phyloP scores from a whole-genome alignment of 2,797 vertebrate genomes.

The Enteromius treurensis region DNA sequence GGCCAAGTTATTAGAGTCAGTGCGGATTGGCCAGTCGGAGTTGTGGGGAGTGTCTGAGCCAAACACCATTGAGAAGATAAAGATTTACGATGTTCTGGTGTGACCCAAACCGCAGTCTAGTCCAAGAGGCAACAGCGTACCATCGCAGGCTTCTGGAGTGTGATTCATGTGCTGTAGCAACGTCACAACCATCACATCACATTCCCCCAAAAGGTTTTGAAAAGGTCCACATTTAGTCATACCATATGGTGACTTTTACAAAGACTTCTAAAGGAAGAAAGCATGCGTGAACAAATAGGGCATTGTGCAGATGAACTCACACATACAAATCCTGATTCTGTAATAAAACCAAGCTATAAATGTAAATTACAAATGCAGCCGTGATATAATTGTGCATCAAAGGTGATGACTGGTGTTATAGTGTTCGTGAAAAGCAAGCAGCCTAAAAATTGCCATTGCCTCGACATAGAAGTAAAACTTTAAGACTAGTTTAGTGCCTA shows the following conservation, averaged over 20 bases:
- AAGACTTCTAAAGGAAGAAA: conserved; percentile 9
- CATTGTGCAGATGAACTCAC: background rate
- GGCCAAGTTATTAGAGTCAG: conserved; percentile 56
- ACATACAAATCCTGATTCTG: background rate
- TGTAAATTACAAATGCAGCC: background rate
- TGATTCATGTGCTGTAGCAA: conserved; percentile 55
- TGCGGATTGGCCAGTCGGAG: conserved; percentile 50
- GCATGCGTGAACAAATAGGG: background rate
- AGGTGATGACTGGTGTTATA: background rate
- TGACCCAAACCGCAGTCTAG: conserved; percentile 61
- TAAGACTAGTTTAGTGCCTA: conserved; percentile 13
- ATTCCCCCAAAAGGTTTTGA: conserved; percentile 60
- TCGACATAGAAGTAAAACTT: conserved; percentile 17
- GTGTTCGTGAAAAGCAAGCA: background rate
- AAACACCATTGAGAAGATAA: conserved; percentile 52
- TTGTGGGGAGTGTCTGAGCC: conserved; percentile 38
- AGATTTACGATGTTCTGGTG: conserved; percentile 70
- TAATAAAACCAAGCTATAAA: background rate
- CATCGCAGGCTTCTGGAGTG: conserved; percentile 48
- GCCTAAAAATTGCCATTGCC: background rate
- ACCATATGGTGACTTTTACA: conserved; percentile 27
- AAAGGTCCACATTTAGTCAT: conserved; percentile 60
- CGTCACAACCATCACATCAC: background rate
- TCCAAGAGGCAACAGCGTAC: conserved; percentile 40
- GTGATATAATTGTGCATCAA: background rate